These are phyloP conservation scores for Numenius phaeopus DNA, from an alignment of 2,797 vertebrate genomes.

Conservation along the genomic window DNA sequence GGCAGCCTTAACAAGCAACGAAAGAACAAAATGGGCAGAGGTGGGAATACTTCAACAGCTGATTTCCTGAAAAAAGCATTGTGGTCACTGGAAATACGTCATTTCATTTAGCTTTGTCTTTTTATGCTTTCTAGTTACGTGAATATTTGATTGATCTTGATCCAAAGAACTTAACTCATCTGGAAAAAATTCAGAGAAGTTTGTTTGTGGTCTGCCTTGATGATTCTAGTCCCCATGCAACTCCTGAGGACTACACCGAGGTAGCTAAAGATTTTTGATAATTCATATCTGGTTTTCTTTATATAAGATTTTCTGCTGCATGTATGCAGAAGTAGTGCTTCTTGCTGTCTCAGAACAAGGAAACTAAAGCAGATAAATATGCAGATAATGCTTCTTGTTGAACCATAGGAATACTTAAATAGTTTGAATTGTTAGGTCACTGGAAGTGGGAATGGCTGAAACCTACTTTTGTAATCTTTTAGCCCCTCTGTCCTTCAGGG, in stretches of 20 bases:
- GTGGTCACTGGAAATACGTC: background rate
- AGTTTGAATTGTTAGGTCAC: background rate
- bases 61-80: background rate
- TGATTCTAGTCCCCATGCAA: slow-evolving; percentile 85
- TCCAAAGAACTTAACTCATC: slow-evolving; percentile 86
- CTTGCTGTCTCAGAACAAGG: background rate
- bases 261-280: slow-evolving; percentile 75
- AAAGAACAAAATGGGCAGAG: slow-evolving; percentile 93
- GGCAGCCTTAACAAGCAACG: slow-evolving; percentile 88
- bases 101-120: slow-evolving; percentile 14
- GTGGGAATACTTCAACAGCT: slow-evolving; percentile 70
- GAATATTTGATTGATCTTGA: slow-evolving; percentile 91
- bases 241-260: slow-evolving; percentile 88
- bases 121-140: slow-evolving; percentile 81
- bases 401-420: background rate
- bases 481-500: background rate
- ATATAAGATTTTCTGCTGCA: background rate
- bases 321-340: background rate
- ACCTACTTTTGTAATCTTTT: background rate
- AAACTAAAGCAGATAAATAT: background rate
- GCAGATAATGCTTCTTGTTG: background rate
- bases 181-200: slow-evolving; percentile 93
- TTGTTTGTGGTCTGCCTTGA: slow-evolving; percentile 88
- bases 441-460: background rate
- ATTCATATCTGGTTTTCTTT: background rate